phyloP scores from a whole-genome alignment of 2,797 vertebrate genomes.

The Euphonia xanthogaster region DNA sequence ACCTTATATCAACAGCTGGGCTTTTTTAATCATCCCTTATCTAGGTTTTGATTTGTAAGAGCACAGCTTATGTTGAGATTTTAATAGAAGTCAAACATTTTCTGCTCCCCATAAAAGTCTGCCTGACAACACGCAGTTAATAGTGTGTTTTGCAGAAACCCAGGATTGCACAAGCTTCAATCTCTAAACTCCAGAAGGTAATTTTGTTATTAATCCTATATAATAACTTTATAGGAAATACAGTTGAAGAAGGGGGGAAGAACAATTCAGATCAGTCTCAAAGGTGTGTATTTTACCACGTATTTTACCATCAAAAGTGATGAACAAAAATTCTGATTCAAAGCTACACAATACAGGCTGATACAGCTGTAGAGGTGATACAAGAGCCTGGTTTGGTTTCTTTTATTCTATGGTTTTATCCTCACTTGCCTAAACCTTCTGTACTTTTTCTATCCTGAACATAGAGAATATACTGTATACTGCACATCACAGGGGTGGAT shows the following conservation, averaged over 20 bases:
- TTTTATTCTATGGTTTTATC: not conserved
- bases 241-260: not conserved
- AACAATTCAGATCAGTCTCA: not conserved
- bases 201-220: not conserved
- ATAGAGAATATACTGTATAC: not conserved
- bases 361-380: not conserved
- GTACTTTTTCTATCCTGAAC: not conserved
- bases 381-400: not conserved
- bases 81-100: not conserved
- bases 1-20: not conserved
- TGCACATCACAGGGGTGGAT: not conserved
- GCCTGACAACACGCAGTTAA: not conserved
- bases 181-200: not conserved
- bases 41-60: not conserved
- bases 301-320: not conserved
- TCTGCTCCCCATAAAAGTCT: not conserved
- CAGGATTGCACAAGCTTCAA: not conserved
- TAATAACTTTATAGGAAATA: not conserved
- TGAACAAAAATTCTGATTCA: not conserved
- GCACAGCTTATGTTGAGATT: not conserved
- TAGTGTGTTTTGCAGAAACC: not conserved
- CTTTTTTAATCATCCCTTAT: not conserved
- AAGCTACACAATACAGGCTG: not conserved
- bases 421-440: not conserved
- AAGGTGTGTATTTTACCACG: not conserved